Conservation (phyloP, 2,113 vertebrate species). For the Bambusicola thoracicus region DNA sequence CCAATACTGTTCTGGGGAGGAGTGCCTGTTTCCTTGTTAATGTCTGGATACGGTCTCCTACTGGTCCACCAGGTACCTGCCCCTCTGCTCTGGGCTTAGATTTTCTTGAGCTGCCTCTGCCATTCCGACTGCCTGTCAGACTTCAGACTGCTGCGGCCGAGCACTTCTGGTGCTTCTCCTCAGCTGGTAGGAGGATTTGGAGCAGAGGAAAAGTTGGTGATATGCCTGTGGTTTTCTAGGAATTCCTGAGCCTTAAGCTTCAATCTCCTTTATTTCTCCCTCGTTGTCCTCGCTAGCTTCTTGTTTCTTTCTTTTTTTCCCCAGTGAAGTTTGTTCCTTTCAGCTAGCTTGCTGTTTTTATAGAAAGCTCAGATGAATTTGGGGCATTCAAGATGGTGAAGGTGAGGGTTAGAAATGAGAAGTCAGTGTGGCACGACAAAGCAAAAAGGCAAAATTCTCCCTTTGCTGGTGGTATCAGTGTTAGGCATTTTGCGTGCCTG, state of each 20-base stretch:
- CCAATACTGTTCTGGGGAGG: conserved; percentile 32
- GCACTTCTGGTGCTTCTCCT: background rate
- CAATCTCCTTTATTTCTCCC: background rate
- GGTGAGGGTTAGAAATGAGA: background rate
- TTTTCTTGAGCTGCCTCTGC: conserved; percentile 26
- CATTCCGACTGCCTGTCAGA: background rate
- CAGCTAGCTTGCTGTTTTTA: background rate
- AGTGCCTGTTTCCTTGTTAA: conserved; percentile 28
- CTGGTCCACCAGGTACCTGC: conserved; percentile 34
- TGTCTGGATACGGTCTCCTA: conserved; percentile 24
- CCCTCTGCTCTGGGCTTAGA: conserved; percentile 19
- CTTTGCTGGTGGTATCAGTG: background rate
- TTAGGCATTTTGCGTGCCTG: background rate
- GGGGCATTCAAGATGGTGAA: background rate
- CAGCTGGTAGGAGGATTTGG: background rate
- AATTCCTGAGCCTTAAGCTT: conserved; percentile 26
- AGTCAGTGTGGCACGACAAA: background rate
- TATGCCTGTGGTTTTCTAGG: background rate
- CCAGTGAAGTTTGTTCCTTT: background rate
- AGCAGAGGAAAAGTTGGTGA: background rate
- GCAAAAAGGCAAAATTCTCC: background rate
- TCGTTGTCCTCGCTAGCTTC: conserved; percentile 6
- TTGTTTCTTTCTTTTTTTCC: background rate
- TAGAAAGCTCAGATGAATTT: background rate
- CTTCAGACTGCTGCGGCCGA: background rate